Conservation (phyloP, 2,888 invertebrate species). For the Pyrrhia umbra region DNA sequence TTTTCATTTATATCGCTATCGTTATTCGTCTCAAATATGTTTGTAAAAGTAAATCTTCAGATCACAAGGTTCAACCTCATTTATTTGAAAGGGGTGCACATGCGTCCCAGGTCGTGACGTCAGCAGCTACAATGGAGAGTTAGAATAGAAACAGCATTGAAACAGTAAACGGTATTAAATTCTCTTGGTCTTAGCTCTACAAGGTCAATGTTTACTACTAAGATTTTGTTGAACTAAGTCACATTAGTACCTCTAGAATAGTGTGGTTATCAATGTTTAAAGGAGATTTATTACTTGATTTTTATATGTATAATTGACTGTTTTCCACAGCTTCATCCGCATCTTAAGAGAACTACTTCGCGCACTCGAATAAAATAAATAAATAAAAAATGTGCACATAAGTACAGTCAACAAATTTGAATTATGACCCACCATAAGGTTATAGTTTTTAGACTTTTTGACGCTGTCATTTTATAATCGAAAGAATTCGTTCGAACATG, state of each 20-base stretch:
- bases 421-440: no score
- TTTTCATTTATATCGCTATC: background rate
- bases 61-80: conserved; percentile 6
- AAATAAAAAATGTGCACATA: no score
- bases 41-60: background rate
- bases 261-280: background rate
- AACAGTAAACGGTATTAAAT: background rate
- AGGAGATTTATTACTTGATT: background rate
- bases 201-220: background rate
- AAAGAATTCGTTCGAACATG: no score
- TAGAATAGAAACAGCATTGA: conserved; percentile 11
- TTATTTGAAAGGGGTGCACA: conserved; percentile 27
- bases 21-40: background rate
- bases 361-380: no score
- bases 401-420: no score
- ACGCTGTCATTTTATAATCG: no score
- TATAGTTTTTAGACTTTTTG: no score
- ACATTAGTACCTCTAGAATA: background rate
- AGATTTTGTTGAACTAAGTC: background rate
- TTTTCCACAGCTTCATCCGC: no score
- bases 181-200: background rate
- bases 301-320: no score
- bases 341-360: no score
- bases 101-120: conserved; percentile 13
- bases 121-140: conserved; percentile 3